These are phyloP conservation scores for Choreutis nemorana DNA, from an alignment of 2,888 invertebrate species.

Conservation along the genomic window DNA sequence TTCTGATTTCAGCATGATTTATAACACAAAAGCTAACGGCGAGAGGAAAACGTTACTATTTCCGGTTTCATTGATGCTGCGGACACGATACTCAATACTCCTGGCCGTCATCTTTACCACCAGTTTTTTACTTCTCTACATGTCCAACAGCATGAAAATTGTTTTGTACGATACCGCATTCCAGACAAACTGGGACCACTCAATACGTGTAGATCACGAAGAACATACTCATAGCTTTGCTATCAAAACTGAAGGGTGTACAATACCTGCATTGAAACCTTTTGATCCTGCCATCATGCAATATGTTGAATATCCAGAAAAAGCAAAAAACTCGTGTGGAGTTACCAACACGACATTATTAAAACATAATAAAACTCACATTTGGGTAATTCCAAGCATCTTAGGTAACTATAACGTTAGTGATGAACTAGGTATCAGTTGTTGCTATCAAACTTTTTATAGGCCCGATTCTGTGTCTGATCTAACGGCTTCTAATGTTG, in stretches of 20 bases:
- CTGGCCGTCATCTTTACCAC: no score
- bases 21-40: no score
- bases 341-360: conserved; percentile 58
- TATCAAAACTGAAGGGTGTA: conserved; percentile 72
- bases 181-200: no score
- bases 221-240: conserved; percentile 37
- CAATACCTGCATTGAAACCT: conserved; percentile 70
- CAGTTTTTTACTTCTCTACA: no score
- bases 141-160: no score
- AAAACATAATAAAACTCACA: conserved; percentile 64
- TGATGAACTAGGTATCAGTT: conserved; percentile 47
- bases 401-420: conserved; percentile 55
- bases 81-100: no score
- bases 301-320: conserved; percentile 56
- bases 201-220: no score
- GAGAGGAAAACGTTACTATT: no score
- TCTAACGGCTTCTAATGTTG: conserved; percentile 44
- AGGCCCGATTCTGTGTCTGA: conserved; percentile 56
- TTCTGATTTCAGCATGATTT: no score
- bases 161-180: no score
- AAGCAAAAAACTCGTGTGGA: conserved; percentile 59
- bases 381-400: conserved; percentile 60
- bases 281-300: conserved; percentile 63
- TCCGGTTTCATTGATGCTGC: no score
- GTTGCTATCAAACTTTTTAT: conserved; percentile 70